Conservation (phyloP, 2,797 vertebrate genomes). For the Peromyscus melanophrys region DNA sequence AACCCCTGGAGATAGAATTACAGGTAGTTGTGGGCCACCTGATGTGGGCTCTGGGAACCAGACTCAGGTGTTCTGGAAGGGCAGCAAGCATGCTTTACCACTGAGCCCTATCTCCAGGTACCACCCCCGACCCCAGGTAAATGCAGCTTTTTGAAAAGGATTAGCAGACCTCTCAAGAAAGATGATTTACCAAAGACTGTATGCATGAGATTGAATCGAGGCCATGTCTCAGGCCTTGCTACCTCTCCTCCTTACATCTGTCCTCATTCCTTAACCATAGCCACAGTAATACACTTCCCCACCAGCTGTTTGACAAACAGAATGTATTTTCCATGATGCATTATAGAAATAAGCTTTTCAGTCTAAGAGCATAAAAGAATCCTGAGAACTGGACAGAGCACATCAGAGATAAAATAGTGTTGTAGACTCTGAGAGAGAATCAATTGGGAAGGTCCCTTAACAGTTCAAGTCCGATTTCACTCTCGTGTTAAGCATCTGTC, state of each 20-base stretch:
- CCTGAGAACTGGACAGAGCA: neutral
- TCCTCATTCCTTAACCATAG: neutral
- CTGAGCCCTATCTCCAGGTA: neutral
- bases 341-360: neutral
- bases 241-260: neutral
- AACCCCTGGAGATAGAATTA: neutral
- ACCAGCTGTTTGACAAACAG: neutral
- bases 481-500: neutral
- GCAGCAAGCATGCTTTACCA: neutral
- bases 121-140: too few relatives aligned
- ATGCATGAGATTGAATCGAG: neutral
- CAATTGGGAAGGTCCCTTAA: neutral
- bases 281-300: neutral
- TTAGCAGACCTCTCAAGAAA: conserved; percentile 57
- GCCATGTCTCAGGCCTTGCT: conserved; percentile 8
- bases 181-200: neutral
- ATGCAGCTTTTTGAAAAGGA: neutral
- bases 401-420: neutral
- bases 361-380: conserved; percentile 36
- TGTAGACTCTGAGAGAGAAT: neutral
- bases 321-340: conserved; percentile 5
- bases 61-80: neutral
- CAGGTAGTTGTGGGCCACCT: neutral
- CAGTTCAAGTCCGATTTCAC: neutral
- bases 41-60: neutral